Base-by-base conservation (phyloP, 53 echinoderm and acorn worm genomes). In the Echinarachnius parma region DNA sequence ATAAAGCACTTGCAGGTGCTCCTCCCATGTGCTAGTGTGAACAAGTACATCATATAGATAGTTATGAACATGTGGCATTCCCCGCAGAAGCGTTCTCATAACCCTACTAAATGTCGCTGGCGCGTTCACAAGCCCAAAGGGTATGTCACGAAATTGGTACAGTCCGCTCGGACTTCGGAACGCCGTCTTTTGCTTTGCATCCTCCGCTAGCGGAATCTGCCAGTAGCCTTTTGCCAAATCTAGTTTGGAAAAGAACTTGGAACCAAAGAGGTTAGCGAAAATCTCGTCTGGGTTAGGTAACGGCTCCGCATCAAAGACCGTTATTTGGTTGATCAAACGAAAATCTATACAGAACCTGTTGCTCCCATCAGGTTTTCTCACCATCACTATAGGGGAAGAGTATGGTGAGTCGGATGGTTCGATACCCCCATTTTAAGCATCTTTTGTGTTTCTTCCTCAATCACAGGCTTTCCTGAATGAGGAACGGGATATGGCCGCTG, bases 341-440 rank as follows among this genome's bases (percentile, higher is more conserved):
- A 77, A 82, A 47, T 87, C 82, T 5, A 82, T 45, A 29, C 87
- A 78, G 21, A 78, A 79, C 55, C 76, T 25, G 1, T 28, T 54
- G 22, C 66, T 60, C 10, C 81, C 72, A 34, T 89, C 89, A 27
- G 33, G 27, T 26, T 89, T 89, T 15, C 56, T 69, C 0, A 81
- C 82, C 4, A 85, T 9, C 2, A 89, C 89, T 7, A 81, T 66
- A 0, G 90, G 90, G 3, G 86, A 77, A 3, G 86, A 76, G 29
- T 80, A 91, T 1, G 86, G 83, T 0, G 83, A 86, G 14, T 75
- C 35, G 1, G 86, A 86, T 15, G 66, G 77, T 57, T 80, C 79
- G 5, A 79, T 67, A 46, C 60, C 5, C 79, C 67, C 68, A 67
- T 67, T 15, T 36, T 13, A 13, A 79, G 11, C 67, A 79, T 79